These are phyloP conservation scores for Ibycter americanus DNA, from an alignment of 2,797 vertebrate genomes.

Conservation along the genomic window DNA sequence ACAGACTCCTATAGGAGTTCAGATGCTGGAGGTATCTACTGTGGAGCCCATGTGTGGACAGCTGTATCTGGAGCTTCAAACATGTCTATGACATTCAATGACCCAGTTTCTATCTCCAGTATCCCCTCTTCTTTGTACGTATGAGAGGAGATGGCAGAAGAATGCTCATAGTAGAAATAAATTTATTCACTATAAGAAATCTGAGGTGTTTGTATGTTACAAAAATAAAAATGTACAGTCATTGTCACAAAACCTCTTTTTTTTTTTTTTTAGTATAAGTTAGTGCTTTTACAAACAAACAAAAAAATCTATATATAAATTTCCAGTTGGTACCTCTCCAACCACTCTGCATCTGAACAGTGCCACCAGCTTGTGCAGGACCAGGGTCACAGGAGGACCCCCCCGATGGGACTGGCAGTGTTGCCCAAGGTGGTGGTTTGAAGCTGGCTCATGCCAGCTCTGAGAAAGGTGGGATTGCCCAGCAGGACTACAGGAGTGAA, in stretches of 20 bases:
- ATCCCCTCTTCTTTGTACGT: not conserved
- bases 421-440: not conserved
- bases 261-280: constrained; percentile 27
- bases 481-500: not conserved
- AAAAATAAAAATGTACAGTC: constrained; percentile 66
- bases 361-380: too few relatives aligned
- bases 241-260: not conserved
- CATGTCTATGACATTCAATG: not conserved
- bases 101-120: not conserved
- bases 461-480: not conserved
- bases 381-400: not conserved
- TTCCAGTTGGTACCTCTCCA: not conserved
- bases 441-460: not conserved
- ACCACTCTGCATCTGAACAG: not conserved
- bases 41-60: not conserved
- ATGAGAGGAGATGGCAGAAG: not conserved
- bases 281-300: constrained; percentile 29
- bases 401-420: not conserved
- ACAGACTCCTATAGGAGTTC: not conserved
- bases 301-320: not conserved
- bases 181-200: constrained; percentile 45
- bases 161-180: constrained; percentile 5
- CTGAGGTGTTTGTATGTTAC: constrained; percentile 7
- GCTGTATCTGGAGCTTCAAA: not conserved
- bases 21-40: not conserved